Base-by-base conservation (phyloP, 2,797 vertebrate species). In the Malacoraja senta region DNA sequence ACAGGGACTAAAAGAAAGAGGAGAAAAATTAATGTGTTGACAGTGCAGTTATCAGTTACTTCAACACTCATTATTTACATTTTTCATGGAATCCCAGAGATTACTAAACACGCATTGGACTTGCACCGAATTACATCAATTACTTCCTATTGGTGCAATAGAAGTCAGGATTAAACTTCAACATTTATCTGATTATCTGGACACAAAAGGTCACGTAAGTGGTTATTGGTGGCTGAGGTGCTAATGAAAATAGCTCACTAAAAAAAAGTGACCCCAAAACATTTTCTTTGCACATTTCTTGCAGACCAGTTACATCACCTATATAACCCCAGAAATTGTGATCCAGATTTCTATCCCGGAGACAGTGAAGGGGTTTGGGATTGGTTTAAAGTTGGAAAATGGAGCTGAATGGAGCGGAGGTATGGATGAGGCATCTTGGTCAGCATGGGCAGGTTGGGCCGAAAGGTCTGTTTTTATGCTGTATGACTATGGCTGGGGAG, bases 1-100 rank as follows among this genome's bases (percentile, higher is more conserved):
- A 94, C 98, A 99, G 0, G 98, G 99, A 94, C 99, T 99, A 94
- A 8, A 96, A 95, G 72, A 91, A 93, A 84, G 38, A 76, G 53
- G 35, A 78, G 86, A 86, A 84, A 93, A 71, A 81, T 63, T 71
- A 29, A 86, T 35, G 65, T 35, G 12, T 32, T 17, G 65, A 15
- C 38, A 92, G 68, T 92, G 68, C 38, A 53, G 76, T 53, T 15
- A 29, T 76, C 38, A 92, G 1, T 72, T 26, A 44, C 10, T 44
- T 44, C 72, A 76, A 92, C 44, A 35, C 38, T 92, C 6, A 44
- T 38, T 24, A 10, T 74, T 74, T 65, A 88, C 12, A 15, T 44
- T 35, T 29, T 76, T 76, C 90, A 12, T 88, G 84, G 8, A 68
- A 88, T 68, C 13, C 58, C 65, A 88, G n/a, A 35, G 61, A 65